phyloP scores from a whole-genome alignment of 2,797 vertebrate genomes.

The Bradypus variegatus region DNA sequence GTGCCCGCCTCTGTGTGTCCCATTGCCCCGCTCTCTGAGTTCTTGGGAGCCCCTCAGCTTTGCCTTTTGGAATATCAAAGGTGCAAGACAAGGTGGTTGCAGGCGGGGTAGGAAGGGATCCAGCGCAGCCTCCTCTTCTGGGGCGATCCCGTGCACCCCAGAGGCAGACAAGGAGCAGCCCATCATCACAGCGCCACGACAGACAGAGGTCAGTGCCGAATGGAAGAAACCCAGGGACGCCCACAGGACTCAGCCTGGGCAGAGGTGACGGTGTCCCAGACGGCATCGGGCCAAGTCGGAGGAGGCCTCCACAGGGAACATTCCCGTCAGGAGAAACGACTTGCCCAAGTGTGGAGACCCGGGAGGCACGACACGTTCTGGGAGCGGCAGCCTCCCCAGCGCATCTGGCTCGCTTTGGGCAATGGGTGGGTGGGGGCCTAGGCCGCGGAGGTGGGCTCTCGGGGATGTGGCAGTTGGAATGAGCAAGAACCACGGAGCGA shows the following conservation, averaged over 20 bases:
- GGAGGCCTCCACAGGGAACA: not conserved
- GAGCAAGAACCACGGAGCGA: not conserved
- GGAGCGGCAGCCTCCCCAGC: not conserved
- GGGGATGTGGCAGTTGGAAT: not conserved
- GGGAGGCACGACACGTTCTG: not conserved
- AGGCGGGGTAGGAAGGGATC: not conserved
- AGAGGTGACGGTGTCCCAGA: not conserved
- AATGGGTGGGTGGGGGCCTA: not conserved
- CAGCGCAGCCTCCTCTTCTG: not conserved
- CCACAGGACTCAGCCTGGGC: not conserved
- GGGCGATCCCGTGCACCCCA: not conserved
- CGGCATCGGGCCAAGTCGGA: not conserved
- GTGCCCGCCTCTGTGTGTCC: not conserved
- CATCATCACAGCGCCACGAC: not conserved
- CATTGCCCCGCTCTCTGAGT: not conserved
- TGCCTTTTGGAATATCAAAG: not conserved
- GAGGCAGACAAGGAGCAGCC: not conserved
- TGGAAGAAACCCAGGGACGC: not conserved
- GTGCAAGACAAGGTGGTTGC: not conserved
- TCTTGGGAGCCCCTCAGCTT: not conserved
- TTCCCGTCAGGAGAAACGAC: not conserved
- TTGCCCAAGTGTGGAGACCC: not conserved
- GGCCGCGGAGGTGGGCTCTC: not conserved
- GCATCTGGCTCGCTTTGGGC: not conserved
- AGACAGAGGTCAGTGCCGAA: not conserved